Conservation (phyloP, 2,113 vertebrate species). For the Chiloscyllium plagiosum region DNA sequence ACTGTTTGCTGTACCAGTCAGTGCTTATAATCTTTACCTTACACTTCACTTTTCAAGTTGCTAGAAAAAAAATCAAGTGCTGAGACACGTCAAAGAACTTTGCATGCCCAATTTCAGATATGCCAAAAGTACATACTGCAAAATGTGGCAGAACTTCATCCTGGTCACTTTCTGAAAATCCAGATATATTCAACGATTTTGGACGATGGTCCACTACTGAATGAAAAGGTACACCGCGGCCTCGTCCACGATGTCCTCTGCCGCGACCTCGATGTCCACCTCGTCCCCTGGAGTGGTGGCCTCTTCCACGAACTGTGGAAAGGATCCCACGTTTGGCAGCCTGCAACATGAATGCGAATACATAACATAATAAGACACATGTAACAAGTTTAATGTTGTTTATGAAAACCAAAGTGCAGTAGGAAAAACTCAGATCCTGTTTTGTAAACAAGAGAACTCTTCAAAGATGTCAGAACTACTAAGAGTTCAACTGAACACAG, state of each 20-base stretch:
- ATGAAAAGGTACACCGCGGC: conserved; percentile 67
- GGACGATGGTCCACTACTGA: conserved; percentile 86
- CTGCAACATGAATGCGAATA: conserved; percentile 48
- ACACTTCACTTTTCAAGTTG: too few relatives aligned
- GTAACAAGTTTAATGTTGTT: background rate
- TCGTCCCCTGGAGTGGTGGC: conserved; percentile 67
- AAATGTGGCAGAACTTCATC: conserved; percentile 91
- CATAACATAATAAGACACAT: background rate
- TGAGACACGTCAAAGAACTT: too few relatives aligned
- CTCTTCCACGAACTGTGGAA: conserved; percentile 69
- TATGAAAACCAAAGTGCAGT: background rate
- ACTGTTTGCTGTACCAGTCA: too few relatives aligned
- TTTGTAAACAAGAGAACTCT: background rate
- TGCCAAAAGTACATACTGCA: conserved; percentile 70
- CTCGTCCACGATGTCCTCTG: conserved; percentile 70
- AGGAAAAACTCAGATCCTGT: background rate
- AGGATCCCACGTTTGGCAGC: conserved; percentile 90
- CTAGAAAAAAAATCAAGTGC: too few relatives aligned
- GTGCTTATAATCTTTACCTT: too few relatives aligned
- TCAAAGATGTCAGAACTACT: background rate
- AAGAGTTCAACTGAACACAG: background rate
- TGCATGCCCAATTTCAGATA: too few relatives aligned
- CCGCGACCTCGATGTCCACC: conserved; percentile 68
- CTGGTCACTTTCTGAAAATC: conserved; percentile 75
- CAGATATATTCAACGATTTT: conserved; percentile 79